These are phyloP conservation scores for Rhincodon typus DNA, from an alignment of 2,797 vertebrate genomes.

Conservation along the genomic window DNA sequence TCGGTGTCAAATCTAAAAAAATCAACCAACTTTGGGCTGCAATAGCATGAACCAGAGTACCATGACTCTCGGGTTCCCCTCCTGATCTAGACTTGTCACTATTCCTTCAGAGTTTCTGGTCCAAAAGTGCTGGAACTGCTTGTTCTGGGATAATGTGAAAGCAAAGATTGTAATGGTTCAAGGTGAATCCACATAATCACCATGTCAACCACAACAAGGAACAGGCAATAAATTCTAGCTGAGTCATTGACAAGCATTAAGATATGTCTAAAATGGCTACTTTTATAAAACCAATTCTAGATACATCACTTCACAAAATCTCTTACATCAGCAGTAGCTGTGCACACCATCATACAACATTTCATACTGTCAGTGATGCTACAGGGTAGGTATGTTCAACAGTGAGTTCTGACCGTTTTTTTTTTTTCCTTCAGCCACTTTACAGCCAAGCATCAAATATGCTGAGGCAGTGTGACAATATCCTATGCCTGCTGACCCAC, in stretches of 20 bases:
- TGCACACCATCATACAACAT: too few relatives aligned
- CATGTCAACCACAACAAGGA: not conserved
- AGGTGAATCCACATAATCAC: not conserved
- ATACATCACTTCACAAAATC: not conserved
- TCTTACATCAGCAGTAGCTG: not conserved
- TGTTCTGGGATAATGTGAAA: not conserved
- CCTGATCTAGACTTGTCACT: not conserved
- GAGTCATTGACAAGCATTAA: not conserved
- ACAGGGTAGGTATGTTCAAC: too few relatives aligned
- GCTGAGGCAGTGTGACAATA: not conserved
- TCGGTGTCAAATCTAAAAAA: not conserved
- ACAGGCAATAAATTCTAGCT: not conserved
- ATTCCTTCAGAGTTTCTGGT: not conserved
- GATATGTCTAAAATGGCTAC: not conserved
- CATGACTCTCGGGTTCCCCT: not conserved
- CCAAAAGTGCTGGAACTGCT: not conserved
- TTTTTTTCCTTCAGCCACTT: not conserved
- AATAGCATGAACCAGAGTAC: not conserved
- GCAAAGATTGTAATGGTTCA: not conserved
- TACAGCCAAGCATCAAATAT: not conserved
- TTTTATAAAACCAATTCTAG: not conserved
- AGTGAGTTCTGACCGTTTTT: too few relatives aligned
- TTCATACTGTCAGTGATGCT: too few relatives aligned
- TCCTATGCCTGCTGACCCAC: not conserved
- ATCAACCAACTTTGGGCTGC: not conserved